These are phyloP conservation scores for Ophioderma brevispina DNA, from an alignment of 35 echinoderm and acorn worm genomes.

Conservation along the genomic window DNA sequence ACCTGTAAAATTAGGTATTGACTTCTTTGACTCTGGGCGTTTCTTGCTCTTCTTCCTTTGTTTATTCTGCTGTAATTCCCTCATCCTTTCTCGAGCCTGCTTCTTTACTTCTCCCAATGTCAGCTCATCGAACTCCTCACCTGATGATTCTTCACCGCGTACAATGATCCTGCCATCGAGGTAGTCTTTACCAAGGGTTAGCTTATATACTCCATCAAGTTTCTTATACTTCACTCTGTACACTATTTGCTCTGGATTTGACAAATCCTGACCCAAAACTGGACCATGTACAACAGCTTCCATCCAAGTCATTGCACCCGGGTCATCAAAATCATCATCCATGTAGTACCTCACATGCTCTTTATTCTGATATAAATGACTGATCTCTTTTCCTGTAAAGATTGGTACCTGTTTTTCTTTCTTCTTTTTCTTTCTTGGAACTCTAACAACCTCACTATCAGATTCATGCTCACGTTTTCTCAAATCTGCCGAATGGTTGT, in stretches of 20 bases:
- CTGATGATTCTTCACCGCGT: not conserved
- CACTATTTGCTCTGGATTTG: not conserved
- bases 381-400: not conserved
- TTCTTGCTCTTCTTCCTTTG: not conserved
- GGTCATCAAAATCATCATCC: not conserved
- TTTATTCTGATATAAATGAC: not conserved
- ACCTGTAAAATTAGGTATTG: too few species aligned
- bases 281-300: not conserved
- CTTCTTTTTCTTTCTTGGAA: not conserved
- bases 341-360: not conserved
- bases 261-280: not conserved
- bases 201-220: not conserved
- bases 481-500: too few species aligned
- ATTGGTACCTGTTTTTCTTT: not conserved
- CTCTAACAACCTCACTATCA: too few species aligned
- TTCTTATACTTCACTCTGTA: not conserved
- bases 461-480: too few species aligned
- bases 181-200: not conserved
- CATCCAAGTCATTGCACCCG: not conserved
- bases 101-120: not conserved
- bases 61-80: not conserved
- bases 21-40: not conserved
- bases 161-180: not conserved
- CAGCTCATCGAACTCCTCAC: not conserved
- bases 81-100: not conserved